These are phyloP conservation scores for Notolabrus celidotus DNA, from an alignment of 2,797 vertebrate species.

Conservation along the genomic window DNA sequence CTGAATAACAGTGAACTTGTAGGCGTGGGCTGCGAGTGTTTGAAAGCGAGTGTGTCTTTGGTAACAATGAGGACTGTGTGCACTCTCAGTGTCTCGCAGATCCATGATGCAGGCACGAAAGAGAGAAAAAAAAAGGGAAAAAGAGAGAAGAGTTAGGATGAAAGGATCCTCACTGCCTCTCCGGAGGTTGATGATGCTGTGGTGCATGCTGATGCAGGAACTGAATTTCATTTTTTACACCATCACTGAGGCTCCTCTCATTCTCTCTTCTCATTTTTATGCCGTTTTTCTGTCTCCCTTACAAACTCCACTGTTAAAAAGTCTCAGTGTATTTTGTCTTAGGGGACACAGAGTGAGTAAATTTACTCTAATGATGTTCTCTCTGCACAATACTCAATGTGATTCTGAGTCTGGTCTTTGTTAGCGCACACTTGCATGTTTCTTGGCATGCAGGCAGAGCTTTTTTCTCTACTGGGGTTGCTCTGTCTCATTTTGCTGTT, in stretches of 20 bases:
- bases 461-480: constrained; percentile 36
- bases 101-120: constrained; percentile 52
- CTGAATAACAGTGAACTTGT: constrained; percentile 22
- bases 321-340: constrained; percentile 35
- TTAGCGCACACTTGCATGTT: constrained; percentile 30
- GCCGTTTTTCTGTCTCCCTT: constrained; percentile 6
- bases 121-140: neutral
- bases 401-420: constrained; percentile 1
- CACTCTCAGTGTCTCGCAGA: constrained; percentile 41
- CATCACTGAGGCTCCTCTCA: constrained; percentile 29
- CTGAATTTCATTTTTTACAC: constrained; percentile 59
- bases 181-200: constrained; percentile 62
- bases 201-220: constrained; percentile 69
- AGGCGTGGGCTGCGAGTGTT: constrained; percentile 11
- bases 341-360: constrained; percentile 22
- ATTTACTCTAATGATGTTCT: constrained; percentile 9
- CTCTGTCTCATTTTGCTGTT: constrained; percentile 58
- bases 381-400: neutral
- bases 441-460: constrained; percentile 36
- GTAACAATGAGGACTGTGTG: constrained; percentile 40
- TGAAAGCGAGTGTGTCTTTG: constrained; percentile 37
- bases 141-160: constrained; percentile 44
- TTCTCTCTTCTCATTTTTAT: constrained; percentile 21
- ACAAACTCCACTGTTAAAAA: constrained; percentile 20
- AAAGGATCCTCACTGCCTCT: constrained; percentile 67